Conservation (phyloP, 2,113 vertebrate genomes). For the Aldabrachelys gigantea region DNA sequence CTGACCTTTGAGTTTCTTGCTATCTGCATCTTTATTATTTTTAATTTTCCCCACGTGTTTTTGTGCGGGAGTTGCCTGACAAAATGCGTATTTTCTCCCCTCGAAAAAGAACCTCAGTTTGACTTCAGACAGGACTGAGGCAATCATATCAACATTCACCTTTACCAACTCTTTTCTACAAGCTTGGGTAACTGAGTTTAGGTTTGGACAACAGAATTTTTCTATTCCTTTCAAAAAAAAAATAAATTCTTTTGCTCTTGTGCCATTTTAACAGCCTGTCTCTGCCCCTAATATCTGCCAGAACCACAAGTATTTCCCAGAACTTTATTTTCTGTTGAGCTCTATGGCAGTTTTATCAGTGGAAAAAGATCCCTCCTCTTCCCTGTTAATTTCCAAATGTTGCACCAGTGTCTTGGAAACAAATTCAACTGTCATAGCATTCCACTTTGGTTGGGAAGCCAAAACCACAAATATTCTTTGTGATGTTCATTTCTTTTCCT, state of each 20-base stretch:
- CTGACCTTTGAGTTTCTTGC: background rate
- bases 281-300: conserved; percentile 44
- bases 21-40: conserved; percentile 21
- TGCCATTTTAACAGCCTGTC: conserved; percentile 29
- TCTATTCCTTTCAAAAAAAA: conserved; percentile 33
- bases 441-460: background rate
- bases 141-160: conserved; percentile 18
- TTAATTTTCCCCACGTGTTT: conserved; percentile 9
- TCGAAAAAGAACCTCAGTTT: conserved; percentile 33
- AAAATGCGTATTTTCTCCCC: background rate
- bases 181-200: background rate
- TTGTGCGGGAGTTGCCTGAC: conserved; percentile 38
- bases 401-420: background rate
- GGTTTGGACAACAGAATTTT: conserved; percentile 7
- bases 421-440: background rate
- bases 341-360: conserved; percentile 15
- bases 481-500: background rate
- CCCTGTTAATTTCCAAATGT: conserved; percentile 5
- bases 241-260: conserved; percentile 28
- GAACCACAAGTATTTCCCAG: conserved; percentile 68
- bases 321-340: conserved; percentile 8
- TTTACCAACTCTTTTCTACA: background rate
- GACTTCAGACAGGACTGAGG: conserved; percentile 19
- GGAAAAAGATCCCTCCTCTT: conserved; percentile 44
- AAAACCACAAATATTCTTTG: background rate